Percentiles rank a stretch among this genome's conserved stretches.
phyloP scores from a whole-genome alignment of 2,113 vertebrate species.

The Butastur rufipennis region DNA sequence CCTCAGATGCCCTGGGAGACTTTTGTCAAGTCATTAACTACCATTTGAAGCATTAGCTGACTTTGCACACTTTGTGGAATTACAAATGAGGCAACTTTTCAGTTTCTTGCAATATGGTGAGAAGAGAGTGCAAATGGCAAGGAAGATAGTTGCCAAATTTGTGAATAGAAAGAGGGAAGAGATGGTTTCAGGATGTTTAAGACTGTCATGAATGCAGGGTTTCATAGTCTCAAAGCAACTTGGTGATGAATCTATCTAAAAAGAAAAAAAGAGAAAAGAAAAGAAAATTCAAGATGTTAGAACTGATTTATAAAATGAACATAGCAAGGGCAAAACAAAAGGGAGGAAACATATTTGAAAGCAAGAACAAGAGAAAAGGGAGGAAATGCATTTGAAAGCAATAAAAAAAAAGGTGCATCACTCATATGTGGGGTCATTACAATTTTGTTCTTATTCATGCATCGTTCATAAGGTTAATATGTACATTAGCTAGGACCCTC shows the following conservation, averaged over 20 bases:
- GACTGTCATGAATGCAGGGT: background rate
- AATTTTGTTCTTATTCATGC: background rate
- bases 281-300: background rate
- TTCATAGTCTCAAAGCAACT: background rate
- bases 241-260: background rate
- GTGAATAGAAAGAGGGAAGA: background rate
- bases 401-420: background rate
- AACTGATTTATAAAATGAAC: too few relatives aligned
- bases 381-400: too few relatives aligned
- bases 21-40: background rate
- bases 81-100: background rate
- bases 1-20: background rate
- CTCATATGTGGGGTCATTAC: accelerated
- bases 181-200: background rate
- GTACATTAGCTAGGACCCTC: background rate
- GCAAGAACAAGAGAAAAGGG: too few relatives aligned
- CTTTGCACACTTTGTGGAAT: background rate
- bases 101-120: background rate
- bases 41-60: background rate
- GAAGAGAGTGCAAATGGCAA: background rate
- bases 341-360: too few relatives aligned
- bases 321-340: too few relatives aligned
- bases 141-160: background rate
- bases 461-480: background rate
- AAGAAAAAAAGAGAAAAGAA: background rate